Base-by-base conservation (phyloP, 2,113 vertebrate genomes). In the Microcebus murinus region DNA sequence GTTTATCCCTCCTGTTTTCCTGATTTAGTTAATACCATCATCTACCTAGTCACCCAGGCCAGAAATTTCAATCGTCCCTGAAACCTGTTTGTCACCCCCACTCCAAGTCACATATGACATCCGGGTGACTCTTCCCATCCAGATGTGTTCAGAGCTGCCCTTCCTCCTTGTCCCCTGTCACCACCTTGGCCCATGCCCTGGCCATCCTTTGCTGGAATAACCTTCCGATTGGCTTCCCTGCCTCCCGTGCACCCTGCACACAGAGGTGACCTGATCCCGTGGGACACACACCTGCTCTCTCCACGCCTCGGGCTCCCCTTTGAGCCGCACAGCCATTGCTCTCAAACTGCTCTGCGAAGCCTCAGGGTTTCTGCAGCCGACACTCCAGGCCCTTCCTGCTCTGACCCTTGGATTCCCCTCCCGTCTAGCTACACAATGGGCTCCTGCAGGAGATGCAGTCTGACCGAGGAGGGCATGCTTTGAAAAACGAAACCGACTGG, bases 51-150 rank as follows among this genome's bases (percentile, higher is more conserved):
- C 86, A n/a, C 21, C 5, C 42, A 14, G 50, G 52, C 52, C 55
- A 59, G 63, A 76, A 68, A 50, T 34, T 48, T 68, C 73, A 25
- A 5, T 10, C 48, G 34, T 27, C 63, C 55, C 68, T 17, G 6
- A 17, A 74, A 14, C 1, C 23, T 57, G 14, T 27, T 50, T 20
- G 42, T 70, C 13, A 5, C 61, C 31, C 21, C 9, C 3, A 4
- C 2, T 14, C 42, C 17, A 12, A 27, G 20, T 17, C 10, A 29
- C 57, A 31, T 13, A 8, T 10, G 31, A 20, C 1, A 12, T 23
- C 14, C 11, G 1, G n/a, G 17, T 0, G 34, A 34, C 9, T 29
- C 74, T 7, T 13, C 6, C 27, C 7, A n/a, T 0, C 2, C 2
- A 9, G 36, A 8, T 13, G n/a, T 0, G 4, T n/a, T 23, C 21